Evolutionary conservation across 2,888 invertebrate species (phyloP).

Genomic region (Aspidiotus rigidus): DNA sequence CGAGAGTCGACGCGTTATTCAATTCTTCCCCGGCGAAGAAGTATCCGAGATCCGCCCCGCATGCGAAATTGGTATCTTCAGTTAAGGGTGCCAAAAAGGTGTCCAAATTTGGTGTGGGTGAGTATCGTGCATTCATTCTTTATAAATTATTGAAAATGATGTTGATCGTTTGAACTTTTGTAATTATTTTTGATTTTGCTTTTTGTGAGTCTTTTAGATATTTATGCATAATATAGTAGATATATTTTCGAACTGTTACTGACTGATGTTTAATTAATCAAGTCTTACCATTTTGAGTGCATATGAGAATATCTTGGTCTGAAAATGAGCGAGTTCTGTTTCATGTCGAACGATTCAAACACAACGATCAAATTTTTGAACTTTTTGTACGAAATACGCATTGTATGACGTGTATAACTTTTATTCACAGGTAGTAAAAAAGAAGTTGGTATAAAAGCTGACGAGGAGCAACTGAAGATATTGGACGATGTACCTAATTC

Average conservation of each 20-base stretch:
- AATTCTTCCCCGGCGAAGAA: conserved; percentile 21
- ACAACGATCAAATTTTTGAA: no score
- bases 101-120: background rate
- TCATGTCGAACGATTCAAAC: no score
- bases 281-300: no score
- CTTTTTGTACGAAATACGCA: no score
- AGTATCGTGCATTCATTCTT: background rate
- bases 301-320: no score
- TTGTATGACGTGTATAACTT: no score
- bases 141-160: background rate
- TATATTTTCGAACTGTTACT: no score
- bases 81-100: conserved; percentile 13
- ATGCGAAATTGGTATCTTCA: conserved; percentile 16
- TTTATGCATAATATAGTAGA: no score
- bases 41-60: background rate
- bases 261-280: no score
- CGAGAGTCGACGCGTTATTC: conserved; percentile 24
- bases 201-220: no score
- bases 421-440: conserved; percentile 21
- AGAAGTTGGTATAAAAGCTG: conserved; percentile 52
- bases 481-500: conserved; percentile 85
- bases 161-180: background rate
- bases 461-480: conserved; percentile 71
- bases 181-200: no score
- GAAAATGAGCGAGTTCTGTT: no score